Evolutionary conservation across 1,140 invertebrate genomes (phyloP), one percentile per base, ranked within the genome.

Genomic region (Charaxes varanes): DNA sequence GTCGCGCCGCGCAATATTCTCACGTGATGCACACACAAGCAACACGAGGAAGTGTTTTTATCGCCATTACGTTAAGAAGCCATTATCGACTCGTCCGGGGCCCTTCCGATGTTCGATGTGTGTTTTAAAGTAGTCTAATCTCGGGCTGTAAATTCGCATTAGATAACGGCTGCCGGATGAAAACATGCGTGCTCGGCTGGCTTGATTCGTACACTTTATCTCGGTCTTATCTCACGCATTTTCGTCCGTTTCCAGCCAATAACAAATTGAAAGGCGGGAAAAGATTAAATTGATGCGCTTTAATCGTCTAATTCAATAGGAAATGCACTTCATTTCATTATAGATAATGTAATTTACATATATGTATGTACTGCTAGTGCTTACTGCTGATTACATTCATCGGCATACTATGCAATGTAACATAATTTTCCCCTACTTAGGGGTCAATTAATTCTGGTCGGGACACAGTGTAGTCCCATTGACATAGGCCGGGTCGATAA

Each of bases 11-110:
- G 51, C 58, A 58, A 53, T 60, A 59, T 71, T 72, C 68, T 64
- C 72, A 70, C 64, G 62, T 72, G 63, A 59, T 71, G 70, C 68
- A 63, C 72, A 70, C 64, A 61, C 70, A 62, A 74, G 45, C 62
- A 64, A 58, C 53, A 69, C 56, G 36, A 69, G 64, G 64, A 69
- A 77, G 56, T 65, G 62, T 77, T 71, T 69, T 69, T 78, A 76
- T 65, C 66, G 44, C 51, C 65, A 67, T 70, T 71, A 73, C 63
- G 52, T 68, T 65, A 68, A 71, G 61, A 69, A 74, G 62, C 65
- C 59, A 77, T 77, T 77, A 69, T 62, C 47, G 57, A 59, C 50
- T 43, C 56, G 49, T 49, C 47, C n/a, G n/a, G n/a, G 45, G 42
- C 54, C 53, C 56, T 58, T 53, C 48, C 48, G 44, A 49, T 60